These are phyloP conservation scores for Rhodophaea formosa DNA, from an alignment of 2,888 invertebrate species.

Conservation along the genomic window DNA sequence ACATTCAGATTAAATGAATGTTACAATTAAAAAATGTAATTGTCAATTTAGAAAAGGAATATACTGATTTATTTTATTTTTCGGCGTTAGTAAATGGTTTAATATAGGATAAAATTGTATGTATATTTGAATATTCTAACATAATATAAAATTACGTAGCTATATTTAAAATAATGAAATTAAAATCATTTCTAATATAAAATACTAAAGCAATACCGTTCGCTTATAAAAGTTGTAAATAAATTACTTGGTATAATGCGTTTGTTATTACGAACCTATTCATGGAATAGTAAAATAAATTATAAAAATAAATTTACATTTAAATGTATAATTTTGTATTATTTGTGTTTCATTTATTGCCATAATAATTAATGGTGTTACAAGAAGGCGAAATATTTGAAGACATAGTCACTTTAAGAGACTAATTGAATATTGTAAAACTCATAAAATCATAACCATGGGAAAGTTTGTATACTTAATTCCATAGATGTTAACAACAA, in stretches of 20 bases:
- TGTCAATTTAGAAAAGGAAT: conserved; percentile 39
- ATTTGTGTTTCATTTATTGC: conserved; percentile 33
- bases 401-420: too few relatives aligned
- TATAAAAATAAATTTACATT: conserved; percentile 21
- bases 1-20: conserved; percentile 25
- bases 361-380: conserved; percentile 19
- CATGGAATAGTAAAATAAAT: conserved; percentile 42
- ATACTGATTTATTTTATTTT: conserved; percentile 25
- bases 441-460: too few relatives aligned
- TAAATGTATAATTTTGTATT: conserved; percentile 9
- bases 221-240: conserved; percentile 52
- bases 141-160: conserved; percentile 24
- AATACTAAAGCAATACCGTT: conserved; percentile 62
- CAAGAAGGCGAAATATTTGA: not conserved
- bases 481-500: too few relatives aligned
- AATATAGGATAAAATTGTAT: conserved; percentile 26
- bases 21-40: conserved; percentile 30
- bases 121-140: conserved; percentile 31
- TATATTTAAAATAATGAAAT: conserved; percentile 27
- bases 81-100: conserved; percentile 32
- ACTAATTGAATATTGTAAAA: too few relatives aligned
- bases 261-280: conserved; percentile 39
- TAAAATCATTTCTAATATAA: conserved; percentile 36
- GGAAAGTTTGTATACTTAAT: too few relatives aligned
- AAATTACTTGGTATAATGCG: conserved; percentile 31